A percentile compares a stretch with the other conserved stretches of the same genome.
Conservation (phyloP, 1,140 invertebrate genomes). For the Bombus consobrinus region DNA sequence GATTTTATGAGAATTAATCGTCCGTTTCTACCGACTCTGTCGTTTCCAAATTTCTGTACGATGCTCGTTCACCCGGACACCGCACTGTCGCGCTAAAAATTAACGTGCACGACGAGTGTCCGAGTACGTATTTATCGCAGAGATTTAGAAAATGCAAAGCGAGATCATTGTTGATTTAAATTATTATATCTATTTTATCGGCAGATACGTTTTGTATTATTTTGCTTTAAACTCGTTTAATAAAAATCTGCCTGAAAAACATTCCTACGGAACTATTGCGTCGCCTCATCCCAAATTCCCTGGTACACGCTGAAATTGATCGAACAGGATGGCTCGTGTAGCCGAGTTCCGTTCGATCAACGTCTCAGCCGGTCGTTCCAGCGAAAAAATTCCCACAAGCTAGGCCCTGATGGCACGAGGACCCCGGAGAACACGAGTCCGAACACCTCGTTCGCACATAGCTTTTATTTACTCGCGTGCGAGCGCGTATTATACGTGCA, state of each 20-base stretch:
- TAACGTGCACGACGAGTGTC: no score
- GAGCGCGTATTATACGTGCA: slow-evolving; percentile 38
- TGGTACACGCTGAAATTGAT: slow-evolving; percentile 10
- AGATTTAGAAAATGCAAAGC: neutral
- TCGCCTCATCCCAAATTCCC: neutral
- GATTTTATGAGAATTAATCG: neutral
- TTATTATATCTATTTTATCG: no score
- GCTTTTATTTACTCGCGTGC: slow-evolving; percentile 21
- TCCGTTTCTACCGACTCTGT: no score
- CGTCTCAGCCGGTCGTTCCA: neutral
- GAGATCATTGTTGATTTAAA: no score
- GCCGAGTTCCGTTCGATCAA: slow-evolving; percentile 9
- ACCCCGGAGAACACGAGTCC: neutral
- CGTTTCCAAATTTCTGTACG: neutral
- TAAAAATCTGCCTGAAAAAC: no score
- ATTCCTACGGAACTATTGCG: no score
- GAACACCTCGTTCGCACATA: slow-evolving; percentile 16
- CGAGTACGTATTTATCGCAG: no score
- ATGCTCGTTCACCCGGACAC: neutral
- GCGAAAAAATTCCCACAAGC: slow-evolving; percentile 37
- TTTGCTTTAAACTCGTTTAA: no score
- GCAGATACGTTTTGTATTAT: no score
- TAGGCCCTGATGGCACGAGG: neutral
- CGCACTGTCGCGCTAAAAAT: no score
- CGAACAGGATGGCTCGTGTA: neutral